Evolutionary conservation across 2,797 vertebrate genomes (phyloP).

Genomic region (Pteronotus mesoamericanus): DNA sequence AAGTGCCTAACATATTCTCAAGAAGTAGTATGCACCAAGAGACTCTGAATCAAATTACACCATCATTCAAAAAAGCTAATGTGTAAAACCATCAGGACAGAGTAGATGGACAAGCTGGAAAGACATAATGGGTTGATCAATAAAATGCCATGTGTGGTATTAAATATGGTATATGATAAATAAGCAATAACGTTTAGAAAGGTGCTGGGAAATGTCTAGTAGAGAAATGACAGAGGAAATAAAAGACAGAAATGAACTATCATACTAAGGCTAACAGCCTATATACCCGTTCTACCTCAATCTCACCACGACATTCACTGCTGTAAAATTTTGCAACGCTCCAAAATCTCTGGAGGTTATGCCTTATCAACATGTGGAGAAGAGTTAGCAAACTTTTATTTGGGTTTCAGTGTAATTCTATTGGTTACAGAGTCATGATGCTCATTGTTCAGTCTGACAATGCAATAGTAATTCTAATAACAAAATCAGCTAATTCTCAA

Average conservation of each 20-base stretch:
- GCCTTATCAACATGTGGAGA: background rate
- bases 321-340: background rate
- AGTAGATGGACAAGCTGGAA: conserved; percentile 66
- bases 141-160: conserved; percentile 70
- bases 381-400: background rate
- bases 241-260: conserved; percentile 65
- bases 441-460: background rate
- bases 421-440: background rate
- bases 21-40: conserved; percentile 34
- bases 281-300: background rate
- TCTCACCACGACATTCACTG: background rate
- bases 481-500: conserved; percentile 3
- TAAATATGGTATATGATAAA: conserved; percentile 71
- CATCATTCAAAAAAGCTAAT: conserved; percentile 73
- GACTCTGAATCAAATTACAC: conserved; percentile 43
- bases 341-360: background rate
- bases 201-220: conserved; percentile 65
- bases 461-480: background rate
- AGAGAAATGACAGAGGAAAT: conserved; percentile 62
- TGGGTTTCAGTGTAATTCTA: background rate
- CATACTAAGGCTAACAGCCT: background rate
- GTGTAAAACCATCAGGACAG: conserved; percentile 69
- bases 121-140: conserved; percentile 73
- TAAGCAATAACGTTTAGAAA: conserved; percentile 67
- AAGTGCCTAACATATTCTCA: conserved; percentile 44